phyloP scores from a whole-genome alignment of 2,888 invertebrate species.

The Conchocele bisecta region DNA sequence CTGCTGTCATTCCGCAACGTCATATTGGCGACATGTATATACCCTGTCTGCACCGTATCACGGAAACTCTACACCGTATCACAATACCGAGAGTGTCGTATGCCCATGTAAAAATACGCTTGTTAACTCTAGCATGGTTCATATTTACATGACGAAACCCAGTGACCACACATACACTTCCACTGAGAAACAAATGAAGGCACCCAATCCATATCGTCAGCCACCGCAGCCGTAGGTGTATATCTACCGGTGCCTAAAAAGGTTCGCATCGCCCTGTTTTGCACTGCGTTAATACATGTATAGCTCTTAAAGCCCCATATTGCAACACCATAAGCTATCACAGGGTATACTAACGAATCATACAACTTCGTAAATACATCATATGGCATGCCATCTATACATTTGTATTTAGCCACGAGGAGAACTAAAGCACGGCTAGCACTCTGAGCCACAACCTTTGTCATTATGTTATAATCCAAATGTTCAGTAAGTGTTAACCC shows the following conservation, averaged over 20 bases:
- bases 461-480: slow-evolving; percentile 32
- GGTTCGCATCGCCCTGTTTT: slow-evolving; percentile 13
- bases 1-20: too few relatives aligned
- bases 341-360: slow-evolving; percentile 44
- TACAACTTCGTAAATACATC: slow-evolving; percentile 39
- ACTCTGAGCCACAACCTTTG: slow-evolving; percentile 35
- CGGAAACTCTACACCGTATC: too few relatives aligned
- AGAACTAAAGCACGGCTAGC: slow-evolving; percentile 40
- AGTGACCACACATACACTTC: background rate
- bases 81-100: too few relatives aligned
- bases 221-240: slow-evolving; percentile 27
- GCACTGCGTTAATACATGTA: slow-evolving; percentile 39
- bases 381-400: slow-evolving; percentile 36
- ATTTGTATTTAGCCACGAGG: slow-evolving; percentile 44
- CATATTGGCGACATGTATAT: too few relatives aligned
- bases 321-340: slow-evolving; percentile 35
- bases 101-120: slow-evolving; percentile 10
- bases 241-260: slow-evolving; percentile 24
- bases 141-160: background rate
- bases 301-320: slow-evolving; percentile 24
- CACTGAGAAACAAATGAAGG: slow-evolving; percentile 23
- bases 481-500: slow-evolving; percentile 37
- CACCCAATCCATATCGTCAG: slow-evolving; percentile 36
- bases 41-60: too few relatives aligned
- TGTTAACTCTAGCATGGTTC: background rate